Base-by-base conservation (phyloP, 1,140 invertebrate species). In the Megathymus violae region DNA sequence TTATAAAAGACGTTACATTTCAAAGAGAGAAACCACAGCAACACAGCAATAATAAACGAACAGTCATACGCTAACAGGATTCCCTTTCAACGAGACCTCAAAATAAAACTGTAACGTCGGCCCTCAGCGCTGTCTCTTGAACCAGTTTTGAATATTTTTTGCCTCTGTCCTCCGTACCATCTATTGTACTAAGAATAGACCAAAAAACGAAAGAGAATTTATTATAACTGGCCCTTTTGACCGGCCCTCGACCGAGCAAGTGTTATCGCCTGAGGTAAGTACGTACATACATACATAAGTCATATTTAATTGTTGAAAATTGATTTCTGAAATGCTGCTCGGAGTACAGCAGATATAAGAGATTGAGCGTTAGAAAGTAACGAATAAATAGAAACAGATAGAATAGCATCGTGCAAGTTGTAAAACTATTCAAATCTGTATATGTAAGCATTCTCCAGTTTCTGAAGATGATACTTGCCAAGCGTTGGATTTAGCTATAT, bases 111-210 rank as follows among this genome's bases (percentile, higher is more conserved):
- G 54, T 58, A 58, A 44, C 54, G 27, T 3, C 17, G 9, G 11
- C 40, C 52, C 50, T 22, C 52, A 25, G 44, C 54, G 41, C n/a
- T 58, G 54, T 58, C 41, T 36, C 41, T 11, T 44, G 54, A 36
- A 58, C 54, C 41, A 58, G 54, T 58, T 58, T 46, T 58, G 14
- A 58, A 51, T 51, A 46, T 46, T 58, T 58, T 58, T 58, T 19
- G 13, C 16, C 40, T 58, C 44, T 19, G 13, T 31, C 36, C 36
- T 31, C 19, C 15, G 6, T 11, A 41, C 5, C 16, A 13, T 46
- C 52, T 58, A 58, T 58, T 58, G 52, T 58, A 58, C 52, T 58
- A 58, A 58, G 52, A 58, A 58, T 58, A 58, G 52, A 58, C 25
- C 34, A 31, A 44, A 58, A 58, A 46, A 58, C 22, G 25, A 56